phyloP scores from a whole-genome alignment of 1,140 invertebrate genomes.

The Alviniconcha marisindica region DNA sequence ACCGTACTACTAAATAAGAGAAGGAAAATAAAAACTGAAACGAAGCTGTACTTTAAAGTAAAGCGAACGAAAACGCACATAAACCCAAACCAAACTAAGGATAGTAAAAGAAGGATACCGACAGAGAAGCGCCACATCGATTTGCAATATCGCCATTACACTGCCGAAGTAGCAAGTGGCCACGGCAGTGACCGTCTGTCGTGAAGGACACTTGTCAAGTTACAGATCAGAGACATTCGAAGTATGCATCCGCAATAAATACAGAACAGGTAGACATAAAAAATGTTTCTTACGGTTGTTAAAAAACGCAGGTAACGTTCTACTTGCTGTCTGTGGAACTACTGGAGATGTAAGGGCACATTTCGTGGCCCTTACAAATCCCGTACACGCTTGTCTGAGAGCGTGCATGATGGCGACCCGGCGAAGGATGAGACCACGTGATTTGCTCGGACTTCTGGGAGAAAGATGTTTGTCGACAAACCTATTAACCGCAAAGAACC shows the following conservation, averaged over 20 bases:
- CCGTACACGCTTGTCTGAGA: constrained; percentile 80
- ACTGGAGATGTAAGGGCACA: constrained; percentile 76
- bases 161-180: no score
- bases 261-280: background rate
- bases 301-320: constrained; percentile 78
- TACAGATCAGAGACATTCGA: background rate
- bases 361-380: constrained; percentile 81
- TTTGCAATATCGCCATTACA: no score
- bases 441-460: constrained; percentile 32
- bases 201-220: constrained; percentile 19
- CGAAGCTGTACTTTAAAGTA: no score
- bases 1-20: no score
- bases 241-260: background rate
- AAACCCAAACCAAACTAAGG: no score
- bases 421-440: constrained; percentile 61
- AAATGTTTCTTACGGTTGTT: constrained; percentile 80
- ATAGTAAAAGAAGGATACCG: no score
- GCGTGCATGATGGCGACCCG: constrained; percentile 81
- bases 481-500: no score
- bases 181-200: background rate
- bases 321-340: constrained; percentile 79
- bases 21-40: no score
- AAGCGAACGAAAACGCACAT: no score
- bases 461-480: background rate
- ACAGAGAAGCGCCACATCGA: no score